phyloP scores from a whole-genome alignment of 2,888 invertebrate species.

The Cryptocephalus moraei region DNA sequence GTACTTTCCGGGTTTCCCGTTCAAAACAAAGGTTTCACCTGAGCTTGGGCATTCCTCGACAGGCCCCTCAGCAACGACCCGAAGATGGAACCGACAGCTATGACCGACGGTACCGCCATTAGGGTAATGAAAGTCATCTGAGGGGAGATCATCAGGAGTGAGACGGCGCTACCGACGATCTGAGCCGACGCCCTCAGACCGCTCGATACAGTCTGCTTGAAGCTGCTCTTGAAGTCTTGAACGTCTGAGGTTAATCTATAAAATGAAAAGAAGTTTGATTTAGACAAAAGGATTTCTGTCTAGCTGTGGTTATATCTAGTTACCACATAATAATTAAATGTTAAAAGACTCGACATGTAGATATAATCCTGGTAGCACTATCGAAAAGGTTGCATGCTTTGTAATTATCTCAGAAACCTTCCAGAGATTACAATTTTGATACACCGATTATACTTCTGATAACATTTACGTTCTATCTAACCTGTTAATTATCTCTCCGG shows the following conservation, averaged over 20 bases:
- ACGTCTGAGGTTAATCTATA: conserved; percentile 80
- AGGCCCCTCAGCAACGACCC: conserved; percentile 68
- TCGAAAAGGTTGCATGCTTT: too few species aligned
- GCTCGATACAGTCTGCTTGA: conserved; percentile 87
- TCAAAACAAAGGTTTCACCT: conserved; percentile 46
- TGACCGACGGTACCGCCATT: conserved; percentile 76
- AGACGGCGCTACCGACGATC: conserved; percentile 66
- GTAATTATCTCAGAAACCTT: too few species aligned
- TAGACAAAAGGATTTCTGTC: too few species aligned
- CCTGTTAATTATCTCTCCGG: conserved; percentile 87
- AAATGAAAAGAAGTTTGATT: conserved; percentile 12
- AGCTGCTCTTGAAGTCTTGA: conserved; percentile 95
- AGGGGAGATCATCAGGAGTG: conserved; percentile 80
- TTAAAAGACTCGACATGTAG: too few species aligned
- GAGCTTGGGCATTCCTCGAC: conserved; percentile 72
- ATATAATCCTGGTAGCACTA: too few species aligned
- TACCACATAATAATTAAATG: too few species aligned
- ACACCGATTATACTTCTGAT: too few species aligned
- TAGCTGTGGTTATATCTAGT: too few species aligned
- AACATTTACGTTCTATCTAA: too few species aligned
- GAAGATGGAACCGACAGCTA: conserved; percentile 73
- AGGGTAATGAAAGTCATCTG: conserved; percentile 78
- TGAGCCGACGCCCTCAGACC: conserved; percentile 82
- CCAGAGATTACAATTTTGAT: too few species aligned
- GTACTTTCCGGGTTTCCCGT: too few species aligned